Percentiles rank a stretch among this genome's conserved stretches.
These are phyloP conservation scores for Phacellophora camtschatica DNA, from an alignment of 30 jellyfish, hydroid and myxozoan species.

Conservation along the genomic window DNA sequence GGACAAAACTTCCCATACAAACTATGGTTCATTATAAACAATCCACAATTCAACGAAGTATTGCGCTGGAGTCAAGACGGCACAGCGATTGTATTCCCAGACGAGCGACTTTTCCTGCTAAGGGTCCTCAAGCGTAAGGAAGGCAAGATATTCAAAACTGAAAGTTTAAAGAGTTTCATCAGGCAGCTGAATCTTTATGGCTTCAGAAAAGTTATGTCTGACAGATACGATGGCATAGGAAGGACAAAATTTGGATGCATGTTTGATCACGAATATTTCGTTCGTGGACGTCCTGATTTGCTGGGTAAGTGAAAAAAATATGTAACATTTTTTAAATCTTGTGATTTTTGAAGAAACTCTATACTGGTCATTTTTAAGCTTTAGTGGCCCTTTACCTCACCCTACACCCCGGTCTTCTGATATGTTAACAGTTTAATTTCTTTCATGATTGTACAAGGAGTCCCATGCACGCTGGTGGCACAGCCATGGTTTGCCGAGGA, in stretches of 20 bases:
- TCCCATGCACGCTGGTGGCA: too few species aligned
- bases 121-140: constrained; percentile 71
- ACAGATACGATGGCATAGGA: constrained; percentile 46
- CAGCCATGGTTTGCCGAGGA: too few species aligned
- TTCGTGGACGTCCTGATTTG: constrained; percentile 72
- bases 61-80: constrained; percentile 97
- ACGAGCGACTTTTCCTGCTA: constrained; percentile 62
- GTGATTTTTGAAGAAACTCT: too few species aligned
- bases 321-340: too few species aligned
- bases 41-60: constrained; percentile 65
- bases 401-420: too few species aligned
- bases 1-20: constrained; percentile 97
- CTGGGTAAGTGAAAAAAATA: constrained; percentile 39
- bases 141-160: constrained; percentile 86
- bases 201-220: constrained; percentile 82
- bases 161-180: constrained; percentile 85
- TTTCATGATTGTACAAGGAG: too few species aligned
- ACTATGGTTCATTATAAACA: constrained; percentile 79
- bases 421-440: too few species aligned
- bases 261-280: constrained; percentile 68
- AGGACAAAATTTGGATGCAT: constrained; percentile 58
- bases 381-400: too few species aligned
- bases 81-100: constrained; percentile 80
- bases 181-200: constrained; percentile 98
- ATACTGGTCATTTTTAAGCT: too few species aligned